These are phyloP conservation scores for Cepaea hortensis DNA, from an alignment of 2,888 invertebrate species.

Conservation along the genomic window DNA sequence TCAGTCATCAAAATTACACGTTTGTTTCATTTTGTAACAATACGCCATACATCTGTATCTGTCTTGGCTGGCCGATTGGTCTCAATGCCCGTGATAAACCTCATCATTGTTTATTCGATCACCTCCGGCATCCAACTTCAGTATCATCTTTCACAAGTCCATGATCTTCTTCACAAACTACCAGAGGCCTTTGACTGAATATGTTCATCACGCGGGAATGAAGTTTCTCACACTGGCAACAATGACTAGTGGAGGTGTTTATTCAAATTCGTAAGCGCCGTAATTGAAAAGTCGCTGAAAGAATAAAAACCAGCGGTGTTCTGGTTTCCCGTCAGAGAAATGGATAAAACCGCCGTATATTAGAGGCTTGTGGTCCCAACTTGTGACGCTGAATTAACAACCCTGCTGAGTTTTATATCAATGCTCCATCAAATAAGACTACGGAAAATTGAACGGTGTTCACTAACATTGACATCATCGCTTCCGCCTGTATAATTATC, in stretches of 20 bases:
- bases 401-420: constrained; percentile 24
- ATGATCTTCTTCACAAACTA: too few relatives aligned
- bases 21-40: too few relatives aligned
- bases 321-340: not conserved
- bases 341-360: constrained; percentile 2
- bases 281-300: constrained; percentile 8
- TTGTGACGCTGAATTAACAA: constrained; percentile 9
- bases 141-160: too few relatives aligned
- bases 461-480: not conserved
- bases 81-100: too few relatives aligned
- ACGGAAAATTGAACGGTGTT: constrained; percentile 30
- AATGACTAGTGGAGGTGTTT: not conserved
- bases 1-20: too few relatives aligned
- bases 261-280: not conserved
- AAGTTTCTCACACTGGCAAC: not conserved
- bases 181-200: too few relatives aligned
- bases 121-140: too few relatives aligned
- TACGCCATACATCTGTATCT: too few relatives aligned
- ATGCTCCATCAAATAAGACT: constrained; percentile 13
- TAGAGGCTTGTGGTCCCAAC: not conserved
- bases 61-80: too few relatives aligned
- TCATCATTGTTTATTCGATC: too few relatives aligned
- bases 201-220: not conserved
- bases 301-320: constrained; percentile 35
- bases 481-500: not conserved